Conservation (phyloP, 35 echinoderm and acorn worm genomes). For the Apostichopus japonicus region DNA sequence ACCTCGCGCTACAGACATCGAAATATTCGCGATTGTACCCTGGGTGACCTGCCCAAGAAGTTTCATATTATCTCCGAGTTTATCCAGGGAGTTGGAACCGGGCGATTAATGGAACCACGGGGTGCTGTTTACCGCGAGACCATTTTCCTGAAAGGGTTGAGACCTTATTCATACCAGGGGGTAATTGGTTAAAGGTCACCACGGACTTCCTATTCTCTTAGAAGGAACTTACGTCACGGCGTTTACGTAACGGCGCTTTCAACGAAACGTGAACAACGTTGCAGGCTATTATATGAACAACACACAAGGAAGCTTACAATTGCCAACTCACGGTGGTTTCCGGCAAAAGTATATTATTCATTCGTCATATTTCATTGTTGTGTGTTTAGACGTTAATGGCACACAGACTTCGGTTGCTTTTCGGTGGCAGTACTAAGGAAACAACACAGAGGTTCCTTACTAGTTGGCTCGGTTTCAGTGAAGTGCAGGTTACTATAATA, state of each 20-base stretch:
- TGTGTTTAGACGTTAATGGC: not conserved
- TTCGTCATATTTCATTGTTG: not conserved
- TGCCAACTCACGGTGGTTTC: not conserved
- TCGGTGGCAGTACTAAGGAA: not conserved
- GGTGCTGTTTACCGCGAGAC: too few relatives aligned
- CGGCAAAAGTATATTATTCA: not conserved
- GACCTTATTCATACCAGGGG: too few relatives aligned
- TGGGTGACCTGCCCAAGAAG: too few relatives aligned
- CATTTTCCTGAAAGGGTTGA: too few relatives aligned
- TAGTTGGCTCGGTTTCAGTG: slow-evolving; percentile 14
- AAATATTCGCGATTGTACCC: too few relatives aligned
- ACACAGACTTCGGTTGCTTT: not conserved
- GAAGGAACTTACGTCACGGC: not conserved
- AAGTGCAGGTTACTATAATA: slow-evolving; percentile 11
- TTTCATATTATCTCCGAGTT: too few relatives aligned
- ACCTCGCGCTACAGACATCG: too few relatives aligned
- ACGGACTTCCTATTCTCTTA: too few relatives aligned
- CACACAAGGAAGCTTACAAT: not conserved
- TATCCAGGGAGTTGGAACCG: too few relatives aligned
- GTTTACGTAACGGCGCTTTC: not conserved
- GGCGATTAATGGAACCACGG: too few relatives aligned
- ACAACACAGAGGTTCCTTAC: not conserved
- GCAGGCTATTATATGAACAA: not conserved
- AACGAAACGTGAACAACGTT: not conserved
- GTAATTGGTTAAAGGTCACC: too few relatives aligned